Evolutionary conservation across 2,797 vertebrate genomes (phyloP).

Genomic region (Australoheros facetus): DNA sequence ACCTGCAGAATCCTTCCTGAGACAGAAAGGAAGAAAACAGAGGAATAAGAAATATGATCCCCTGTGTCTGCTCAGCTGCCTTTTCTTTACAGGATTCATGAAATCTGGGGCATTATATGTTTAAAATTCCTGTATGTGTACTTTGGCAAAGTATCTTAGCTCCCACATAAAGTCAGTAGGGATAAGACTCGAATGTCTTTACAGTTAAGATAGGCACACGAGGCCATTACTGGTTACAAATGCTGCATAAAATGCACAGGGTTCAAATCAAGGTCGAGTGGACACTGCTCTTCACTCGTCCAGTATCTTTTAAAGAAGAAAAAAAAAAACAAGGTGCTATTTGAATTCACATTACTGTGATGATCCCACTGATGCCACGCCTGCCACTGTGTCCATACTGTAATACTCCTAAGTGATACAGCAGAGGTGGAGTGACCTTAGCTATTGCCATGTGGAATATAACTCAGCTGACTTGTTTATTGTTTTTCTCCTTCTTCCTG

Average conservation of each 20-base stretch:
- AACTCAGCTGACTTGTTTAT: slow-evolving; percentile 68
- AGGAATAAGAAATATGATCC: slow-evolving; percentile 67
- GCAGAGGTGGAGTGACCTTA: slow-evolving; percentile 67
- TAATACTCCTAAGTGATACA: slow-evolving; percentile 60
- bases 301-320: slow-evolving; percentile 23
- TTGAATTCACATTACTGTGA: slow-evolving; percentile 54
- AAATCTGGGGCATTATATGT: slow-evolving; percentile 75
- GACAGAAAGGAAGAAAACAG: slow-evolving; percentile 58
- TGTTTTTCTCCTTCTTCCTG: slow-evolving; percentile 55
- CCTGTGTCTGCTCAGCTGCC: slow-evolving; percentile 57
- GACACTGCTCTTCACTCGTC: slow-evolving; percentile 25
- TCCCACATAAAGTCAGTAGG: slow-evolving; percentile 20
- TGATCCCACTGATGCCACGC: slow-evolving; percentile 37
- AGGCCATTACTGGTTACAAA: slow-evolving; percentile 20
- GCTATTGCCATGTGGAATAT: slow-evolving; percentile 59
- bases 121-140: slow-evolving; percentile 62
- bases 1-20: slow-evolving; percentile 65
- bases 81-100: slow-evolving; percentile 65
- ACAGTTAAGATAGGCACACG: slow-evolving; percentile 4
- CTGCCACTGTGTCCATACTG: slow-evolving; percentile 37
- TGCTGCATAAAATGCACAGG: slow-evolving; percentile 20
- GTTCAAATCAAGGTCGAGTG: slow-evolving; percentile 37
- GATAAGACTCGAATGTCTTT: slow-evolving; percentile 26
- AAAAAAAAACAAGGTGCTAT: slow-evolving; percentile 24
- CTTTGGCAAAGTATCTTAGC: slow-evolving; percentile 46